Evolutionary conservation across 2,797 vertebrate genomes (phyloP).

Genomic region (Eremophila alpestris): DNA sequence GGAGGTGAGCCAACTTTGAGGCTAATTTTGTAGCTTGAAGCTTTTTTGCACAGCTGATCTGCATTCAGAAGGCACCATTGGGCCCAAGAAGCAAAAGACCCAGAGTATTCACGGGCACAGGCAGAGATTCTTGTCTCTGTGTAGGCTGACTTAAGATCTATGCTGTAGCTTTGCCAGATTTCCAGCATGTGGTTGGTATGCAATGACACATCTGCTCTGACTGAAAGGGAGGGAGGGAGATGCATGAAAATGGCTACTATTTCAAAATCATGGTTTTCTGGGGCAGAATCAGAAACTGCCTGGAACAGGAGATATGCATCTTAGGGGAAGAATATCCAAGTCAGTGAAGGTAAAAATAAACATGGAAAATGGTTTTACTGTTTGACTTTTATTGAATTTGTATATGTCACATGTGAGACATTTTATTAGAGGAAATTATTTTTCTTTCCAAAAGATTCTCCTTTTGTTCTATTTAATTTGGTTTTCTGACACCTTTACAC

Average conservation of each 20-base stretch:
- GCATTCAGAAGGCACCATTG: background rate
- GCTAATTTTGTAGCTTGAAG: constrained; percentile 26
- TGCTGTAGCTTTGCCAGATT: constrained; percentile 28
- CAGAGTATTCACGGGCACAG: background rate
- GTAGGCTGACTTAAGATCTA: background rate
- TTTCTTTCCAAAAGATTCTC: background rate
- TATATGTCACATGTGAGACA: background rate
- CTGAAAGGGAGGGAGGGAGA: background rate
- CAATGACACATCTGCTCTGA: background rate
- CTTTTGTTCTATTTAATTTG: background rate
- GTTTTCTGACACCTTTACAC: background rate
- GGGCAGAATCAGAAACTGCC: background rate
- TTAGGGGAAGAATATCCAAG: background rate
- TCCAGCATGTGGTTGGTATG: constrained; percentile 28
- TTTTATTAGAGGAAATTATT: background rate
- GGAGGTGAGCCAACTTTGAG: constrained; percentile 32
- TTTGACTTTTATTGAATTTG: background rate
- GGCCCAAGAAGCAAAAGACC: constrained; percentile 12
- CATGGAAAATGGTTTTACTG: background rate
- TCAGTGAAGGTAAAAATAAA: background rate
- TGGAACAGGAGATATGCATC: background rate
- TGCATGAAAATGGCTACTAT: background rate
- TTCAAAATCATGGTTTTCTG: background rate
- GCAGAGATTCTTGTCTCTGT: constrained; percentile 6
- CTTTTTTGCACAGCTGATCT: constrained; percentile 20